Conservation (phyloP, 2,113 vertebrate species). For the Microcebus murinus region DNA sequence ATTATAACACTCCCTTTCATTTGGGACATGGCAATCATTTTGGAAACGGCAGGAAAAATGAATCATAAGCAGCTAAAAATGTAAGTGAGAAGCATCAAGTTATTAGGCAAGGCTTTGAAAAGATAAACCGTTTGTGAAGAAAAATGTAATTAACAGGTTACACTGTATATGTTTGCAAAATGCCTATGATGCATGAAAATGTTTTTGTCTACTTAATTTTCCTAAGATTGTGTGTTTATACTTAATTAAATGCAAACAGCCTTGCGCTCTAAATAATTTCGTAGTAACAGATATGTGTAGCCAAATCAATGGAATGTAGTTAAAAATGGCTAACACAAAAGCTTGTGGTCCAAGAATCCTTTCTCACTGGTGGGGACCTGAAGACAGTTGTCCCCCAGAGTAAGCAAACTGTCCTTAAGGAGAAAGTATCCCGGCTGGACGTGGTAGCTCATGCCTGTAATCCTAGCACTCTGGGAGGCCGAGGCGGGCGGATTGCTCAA, state of each 20-base stretch:
- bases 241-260: constrained; percentile 71
- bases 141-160: constrained; percentile 80
- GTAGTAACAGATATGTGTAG: not conserved
- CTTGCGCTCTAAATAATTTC: constrained; percentile 62
- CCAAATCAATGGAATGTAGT: constrained; percentile 1
- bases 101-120: constrained; percentile 67
- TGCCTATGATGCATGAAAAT: constrained; percentile 73
- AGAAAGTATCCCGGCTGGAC: not conserved
- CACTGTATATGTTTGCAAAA: constrained; percentile 74
- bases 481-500: no score
- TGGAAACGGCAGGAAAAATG: constrained; percentile 37
- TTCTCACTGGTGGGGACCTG: not conserved
- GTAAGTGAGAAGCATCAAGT: constrained; percentile 64
- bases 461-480: no score
- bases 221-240: constrained; percentile 65
- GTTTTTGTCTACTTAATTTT: constrained; percentile 80
- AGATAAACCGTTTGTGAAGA: constrained; percentile 72
- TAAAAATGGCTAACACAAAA: not conserved
- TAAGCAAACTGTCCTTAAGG: not conserved
- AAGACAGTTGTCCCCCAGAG: not conserved
- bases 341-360: not conserved
- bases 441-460: no score
- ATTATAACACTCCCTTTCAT: constrained; percentile 13
- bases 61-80: constrained; percentile 65
- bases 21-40: constrained; percentile 38